Evolutionary conservation across 2,113 vertebrate genomes (phyloP).

Genomic region (Balaeniceps rex): DNA sequence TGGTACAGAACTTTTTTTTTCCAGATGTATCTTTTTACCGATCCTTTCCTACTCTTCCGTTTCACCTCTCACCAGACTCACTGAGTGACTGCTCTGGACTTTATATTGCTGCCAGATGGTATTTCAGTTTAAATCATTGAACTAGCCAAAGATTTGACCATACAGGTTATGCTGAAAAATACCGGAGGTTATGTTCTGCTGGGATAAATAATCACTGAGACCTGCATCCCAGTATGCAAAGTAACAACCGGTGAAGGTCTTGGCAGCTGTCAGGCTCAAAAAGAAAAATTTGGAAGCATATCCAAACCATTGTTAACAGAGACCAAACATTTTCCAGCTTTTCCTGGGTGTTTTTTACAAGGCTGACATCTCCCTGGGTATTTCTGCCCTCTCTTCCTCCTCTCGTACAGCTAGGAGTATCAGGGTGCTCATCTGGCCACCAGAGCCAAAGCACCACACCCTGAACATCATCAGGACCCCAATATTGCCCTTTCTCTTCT

Average conservation of each 20-base stretch:
- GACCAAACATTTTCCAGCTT: neutral
- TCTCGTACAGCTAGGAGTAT: neutral
- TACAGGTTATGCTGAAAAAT: neutral
- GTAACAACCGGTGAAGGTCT: neutral
- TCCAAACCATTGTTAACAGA: neutral
- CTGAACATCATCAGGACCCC: neutral
- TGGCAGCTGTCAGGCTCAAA: neutral
- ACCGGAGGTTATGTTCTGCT: neutral
- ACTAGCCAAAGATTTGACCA: neutral
- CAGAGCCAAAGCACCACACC: neutral
- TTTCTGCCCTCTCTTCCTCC: neutral
- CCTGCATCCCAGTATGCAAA: neutral
- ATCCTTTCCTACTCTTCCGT: neutral
- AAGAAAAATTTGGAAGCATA: neutral
- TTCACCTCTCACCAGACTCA: neutral
- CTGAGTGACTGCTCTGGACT: neutral
- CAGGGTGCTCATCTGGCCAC: neutral
- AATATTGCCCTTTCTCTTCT: neutral
- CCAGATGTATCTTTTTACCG: neutral
- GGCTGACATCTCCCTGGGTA: neutral
- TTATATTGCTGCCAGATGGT: neutral
- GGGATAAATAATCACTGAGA: neutral
- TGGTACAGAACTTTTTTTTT: neutral
- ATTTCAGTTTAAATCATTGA: neutral
- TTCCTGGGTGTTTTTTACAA: neutral